phyloP scores from a whole-genome alignment of 2,888 invertebrate species.

The Ochlodes sylvanus region DNA sequence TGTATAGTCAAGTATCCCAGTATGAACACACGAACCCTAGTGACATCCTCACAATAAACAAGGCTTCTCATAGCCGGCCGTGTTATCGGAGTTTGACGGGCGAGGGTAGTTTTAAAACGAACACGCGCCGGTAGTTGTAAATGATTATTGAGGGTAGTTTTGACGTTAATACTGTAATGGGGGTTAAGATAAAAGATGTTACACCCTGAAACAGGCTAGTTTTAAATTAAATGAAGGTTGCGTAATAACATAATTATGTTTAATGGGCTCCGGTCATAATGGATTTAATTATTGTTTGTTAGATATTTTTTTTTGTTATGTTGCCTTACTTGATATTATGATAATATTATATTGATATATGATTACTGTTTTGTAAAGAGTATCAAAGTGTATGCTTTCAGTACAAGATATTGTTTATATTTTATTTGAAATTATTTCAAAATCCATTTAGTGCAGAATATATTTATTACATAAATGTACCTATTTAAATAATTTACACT shows the following conservation, averaged over 20 bases:
- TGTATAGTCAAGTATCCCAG: constrained; percentile 43
- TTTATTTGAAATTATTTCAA: no score
- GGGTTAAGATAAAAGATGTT: constrained; percentile 34
- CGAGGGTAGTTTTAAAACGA: constrained; percentile 70
- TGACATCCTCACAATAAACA: constrained; percentile 77
- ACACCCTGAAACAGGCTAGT: constrained; percentile 10
- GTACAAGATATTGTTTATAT: no score
- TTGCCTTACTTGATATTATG: no score
- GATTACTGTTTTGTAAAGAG: no score
- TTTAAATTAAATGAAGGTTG: constrained; percentile 26
- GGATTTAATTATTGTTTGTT: no score
- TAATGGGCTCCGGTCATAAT: not conserved
- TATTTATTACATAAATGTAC: no score
- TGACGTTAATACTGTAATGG: constrained; percentile 36
- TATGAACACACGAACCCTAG: constrained; percentile 55
- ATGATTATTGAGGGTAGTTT: constrained; percentile 61
- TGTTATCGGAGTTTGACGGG: constrained; percentile 74
- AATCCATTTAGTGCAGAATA: no score
- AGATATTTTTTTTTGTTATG: no score
- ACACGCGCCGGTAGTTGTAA: constrained; percentile 59
- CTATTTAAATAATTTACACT: no score
- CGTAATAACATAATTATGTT: constrained; percentile 12
- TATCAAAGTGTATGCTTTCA: no score
- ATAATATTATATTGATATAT: no score
- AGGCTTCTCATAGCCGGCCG: constrained; percentile 72